Evolutionary conservation across 2,888 invertebrate species (phyloP), one percentile per base, ranked within the genome.

Genomic region (Phyto melanocephala): DNA sequence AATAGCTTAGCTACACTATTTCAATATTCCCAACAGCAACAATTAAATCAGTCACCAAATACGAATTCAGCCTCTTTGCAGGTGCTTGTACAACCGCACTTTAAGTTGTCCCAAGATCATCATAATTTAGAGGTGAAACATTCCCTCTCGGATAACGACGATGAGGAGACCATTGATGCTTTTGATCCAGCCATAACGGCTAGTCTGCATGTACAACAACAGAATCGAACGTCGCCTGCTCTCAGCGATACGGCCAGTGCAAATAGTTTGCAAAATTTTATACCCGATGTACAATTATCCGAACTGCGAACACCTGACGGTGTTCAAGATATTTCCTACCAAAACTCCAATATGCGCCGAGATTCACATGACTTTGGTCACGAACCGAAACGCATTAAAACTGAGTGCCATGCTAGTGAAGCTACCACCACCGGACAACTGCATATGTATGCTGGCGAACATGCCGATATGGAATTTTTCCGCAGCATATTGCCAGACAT

Each of bases 401-500:
- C 89, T 20, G 90, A 90, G 74, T 89, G 89, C 74, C 77, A 78
- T 72, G 74, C 83, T 20, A 74, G 76, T 58, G 89, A 88, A 70
- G 81, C 87, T 10, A 86, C 86, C 54, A 87, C 87, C 20, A 84
- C 86, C n/a, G 84, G 76, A n/a, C 72, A 74, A 35, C 7, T 80
- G 40, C 85, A 85, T 28, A 86, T 86, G 15, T 87, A 87, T 17
- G 85, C 80, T 11, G 86, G 85, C 4, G 90, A 90, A 72, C 85
- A 88, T 79, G 85, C 89, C 20, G 90, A 90, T 80, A 89, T 90
- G 88, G 91, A 92, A 76, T 93, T 93, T 87, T 93, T 93, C 62
- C 91, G 91, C 85, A 93, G 93, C 87, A 91, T 93, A 63, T 84
- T 93, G 45, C 92, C 93, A 10, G 93, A 93, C 85, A 92, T 93